Evolutionary conservation across 2,888 invertebrate genomes (phyloP), one percentile per base, ranked within the genome.

Genomic region (Tipula unca): DNA sequence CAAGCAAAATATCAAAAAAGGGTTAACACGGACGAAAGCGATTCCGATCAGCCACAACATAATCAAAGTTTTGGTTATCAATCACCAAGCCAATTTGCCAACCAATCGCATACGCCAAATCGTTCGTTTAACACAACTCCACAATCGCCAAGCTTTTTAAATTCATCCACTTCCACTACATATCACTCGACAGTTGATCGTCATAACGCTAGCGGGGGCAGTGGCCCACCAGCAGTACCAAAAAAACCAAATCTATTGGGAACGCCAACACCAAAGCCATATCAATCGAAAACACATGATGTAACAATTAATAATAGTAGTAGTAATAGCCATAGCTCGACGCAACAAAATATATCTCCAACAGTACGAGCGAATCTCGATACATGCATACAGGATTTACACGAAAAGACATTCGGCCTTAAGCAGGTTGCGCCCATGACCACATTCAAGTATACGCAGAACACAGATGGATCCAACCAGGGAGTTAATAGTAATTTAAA

Each of bases 1-100:
- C 97, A 98, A 89, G 98, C 98, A 39, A 97, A 98, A 89, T 98
- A 99, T 90, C 92, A 94, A 86, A 93, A 94, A 87, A 92, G 93
- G 1, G 92, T 93, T 0, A 89, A 89, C 86, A 90, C 90, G 0
- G 91, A 91, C 83, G 96, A 96, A 69, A 94, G 94, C 4, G 95
- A 95, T 87, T 54, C 84, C 36, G 86, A 39, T 88, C 89, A 14
- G 86, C 87, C 29, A 88, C 69, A 69, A 69, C 69, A 69, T 25
- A 69, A 69, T 69, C 69, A 69, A 20, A 69, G 8, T 69, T 87
- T 17, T 90, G 90, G 1, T 90, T 90, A 86, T 88, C 87, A 85
- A 90, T 89, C 87, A 89, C 89, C 87, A 20, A 69, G 1, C 4
- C 69, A 69, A 25, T 69, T 69, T 69, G 85, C 86, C 29, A 86